Conservation (phyloP, 2,113 vertebrate genomes). For the Cephalophus harveyi region DNA sequence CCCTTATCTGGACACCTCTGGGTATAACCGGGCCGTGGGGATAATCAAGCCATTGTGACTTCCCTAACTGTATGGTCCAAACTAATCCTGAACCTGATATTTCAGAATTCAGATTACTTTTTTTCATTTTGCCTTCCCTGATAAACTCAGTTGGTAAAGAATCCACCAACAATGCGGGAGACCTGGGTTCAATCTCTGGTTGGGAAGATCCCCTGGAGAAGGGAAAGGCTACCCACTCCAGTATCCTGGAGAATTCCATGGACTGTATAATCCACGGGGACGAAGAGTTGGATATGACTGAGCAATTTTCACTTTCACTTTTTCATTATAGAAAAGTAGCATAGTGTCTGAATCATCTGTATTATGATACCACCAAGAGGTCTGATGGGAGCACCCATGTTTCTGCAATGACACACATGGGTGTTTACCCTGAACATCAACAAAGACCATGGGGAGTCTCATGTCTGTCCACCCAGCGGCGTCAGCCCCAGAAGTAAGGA, state of each 20-base stretch:
- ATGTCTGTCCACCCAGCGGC: fast-evolving
- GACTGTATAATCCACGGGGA: not conserved
- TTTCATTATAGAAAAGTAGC: not conserved
- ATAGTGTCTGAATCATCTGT: not conserved
- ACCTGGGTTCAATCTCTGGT: not conserved
- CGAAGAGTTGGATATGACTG: not conserved
- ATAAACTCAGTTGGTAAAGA: not conserved
- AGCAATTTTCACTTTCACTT: not conserved
- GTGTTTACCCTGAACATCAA: fast-evolving
- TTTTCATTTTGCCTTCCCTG: not conserved
- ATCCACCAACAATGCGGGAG: not conserved
- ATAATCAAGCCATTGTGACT: fast-evolving
- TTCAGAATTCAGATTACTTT: not conserved
- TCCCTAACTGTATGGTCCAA: not conserved
- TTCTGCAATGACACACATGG: fast-evolving
- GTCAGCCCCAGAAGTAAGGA: fast-evolving
- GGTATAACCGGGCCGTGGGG: not conserved
- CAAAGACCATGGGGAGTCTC: fast-evolving
- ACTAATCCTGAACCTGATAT: no score
- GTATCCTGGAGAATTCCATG: not conserved
- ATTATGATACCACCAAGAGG: no score
- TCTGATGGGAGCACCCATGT: fast-evolving
- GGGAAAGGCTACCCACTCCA: not conserved
- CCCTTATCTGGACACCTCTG: fast-evolving
- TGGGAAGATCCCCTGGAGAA: not conserved